These are phyloP conservation scores for Omphaloscelis lunosa DNA, from an alignment of 2,888 invertebrate species.

Conservation along the genomic window DNA sequence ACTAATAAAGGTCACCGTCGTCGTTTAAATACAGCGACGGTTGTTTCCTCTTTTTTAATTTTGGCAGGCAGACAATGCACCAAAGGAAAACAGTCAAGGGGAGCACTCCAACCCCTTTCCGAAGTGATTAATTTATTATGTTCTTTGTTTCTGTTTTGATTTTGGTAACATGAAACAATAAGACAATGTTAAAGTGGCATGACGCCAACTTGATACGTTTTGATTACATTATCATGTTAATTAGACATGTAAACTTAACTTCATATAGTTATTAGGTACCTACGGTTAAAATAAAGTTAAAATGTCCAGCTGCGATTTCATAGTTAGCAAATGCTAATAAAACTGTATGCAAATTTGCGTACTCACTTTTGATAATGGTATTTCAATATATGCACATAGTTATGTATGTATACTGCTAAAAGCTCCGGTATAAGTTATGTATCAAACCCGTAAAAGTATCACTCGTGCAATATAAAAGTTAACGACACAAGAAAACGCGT, in stretches of 20 bases:
- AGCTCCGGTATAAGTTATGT: slow-evolving; percentile 85
- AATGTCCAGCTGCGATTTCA: background rate
- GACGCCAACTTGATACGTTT: slow-evolving; percentile 1
- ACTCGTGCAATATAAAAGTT: slow-evolving; percentile 91
- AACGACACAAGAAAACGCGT: slow-evolving; percentile 91
- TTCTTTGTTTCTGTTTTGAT: slow-evolving; percentile 89
- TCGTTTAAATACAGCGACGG: slow-evolving; percentile 81
- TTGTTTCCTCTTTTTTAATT: slow-evolving; percentile 88
- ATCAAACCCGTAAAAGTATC: slow-evolving; percentile 90
- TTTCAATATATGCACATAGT: slow-evolving; percentile 1
- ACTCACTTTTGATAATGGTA: background rate
- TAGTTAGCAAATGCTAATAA: background rate
- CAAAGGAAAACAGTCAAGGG: slow-evolving; percentile 89
- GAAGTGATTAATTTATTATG: slow-evolving; percentile 90
- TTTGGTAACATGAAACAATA: slow-evolving; percentile 77
- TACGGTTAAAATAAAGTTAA: background rate
- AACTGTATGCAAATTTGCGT: background rate
- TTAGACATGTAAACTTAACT: background rate
- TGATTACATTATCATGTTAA: background rate
- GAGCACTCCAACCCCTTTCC: slow-evolving; percentile 84
- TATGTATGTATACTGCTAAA: slow-evolving; percentile 58
- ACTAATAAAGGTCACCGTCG: slow-evolving; percentile 80
- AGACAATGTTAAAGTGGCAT: slow-evolving; percentile 44
- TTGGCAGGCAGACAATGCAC: slow-evolving; percentile 88
- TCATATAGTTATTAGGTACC: background rate